Conservation (phyloP, 1,140 invertebrate genomes). For the Delia radicum region DNA sequence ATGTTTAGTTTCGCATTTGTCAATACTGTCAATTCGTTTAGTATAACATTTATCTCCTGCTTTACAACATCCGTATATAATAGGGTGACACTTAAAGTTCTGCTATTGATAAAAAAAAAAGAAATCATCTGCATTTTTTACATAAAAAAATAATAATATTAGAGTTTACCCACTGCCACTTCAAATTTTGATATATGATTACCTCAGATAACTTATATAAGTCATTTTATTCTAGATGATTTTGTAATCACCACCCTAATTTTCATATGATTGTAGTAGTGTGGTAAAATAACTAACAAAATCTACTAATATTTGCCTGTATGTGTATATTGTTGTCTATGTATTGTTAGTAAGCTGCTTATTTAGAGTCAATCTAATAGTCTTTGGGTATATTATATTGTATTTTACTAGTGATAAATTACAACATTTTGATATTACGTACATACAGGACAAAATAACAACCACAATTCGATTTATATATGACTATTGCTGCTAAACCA, state of each 20-base stretch:
- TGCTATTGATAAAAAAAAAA: too few species aligned
- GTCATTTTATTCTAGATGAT: too few species aligned
- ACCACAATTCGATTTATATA: background rate
- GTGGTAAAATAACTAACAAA: background rate
- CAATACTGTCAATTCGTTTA: background rate
- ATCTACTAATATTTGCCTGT: background rate
- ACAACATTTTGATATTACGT: background rate
- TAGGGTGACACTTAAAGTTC: background rate
- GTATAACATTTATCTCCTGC: background rate
- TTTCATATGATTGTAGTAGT: background rate
- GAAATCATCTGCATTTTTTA: too few species aligned
- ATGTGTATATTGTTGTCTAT: background rate
- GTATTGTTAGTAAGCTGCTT: background rate
- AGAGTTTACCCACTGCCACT: too few species aligned
- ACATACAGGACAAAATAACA: background rate
- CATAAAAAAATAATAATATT: too few species aligned
- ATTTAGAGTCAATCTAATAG: background rate
- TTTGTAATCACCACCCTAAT: too few species aligned
- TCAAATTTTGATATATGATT: too few species aligned
- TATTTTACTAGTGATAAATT: background rate
- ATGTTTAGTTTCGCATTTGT: background rate
- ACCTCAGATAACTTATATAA: too few species aligned
- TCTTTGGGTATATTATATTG: background rate
- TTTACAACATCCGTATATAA: background rate
- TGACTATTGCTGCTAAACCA: background rate